A percentile compares a stretch with the other conserved stretches of the same genome.
Conservation (phyloP, 1,140 invertebrate species). For the Melanaphis sacchari region DNA sequence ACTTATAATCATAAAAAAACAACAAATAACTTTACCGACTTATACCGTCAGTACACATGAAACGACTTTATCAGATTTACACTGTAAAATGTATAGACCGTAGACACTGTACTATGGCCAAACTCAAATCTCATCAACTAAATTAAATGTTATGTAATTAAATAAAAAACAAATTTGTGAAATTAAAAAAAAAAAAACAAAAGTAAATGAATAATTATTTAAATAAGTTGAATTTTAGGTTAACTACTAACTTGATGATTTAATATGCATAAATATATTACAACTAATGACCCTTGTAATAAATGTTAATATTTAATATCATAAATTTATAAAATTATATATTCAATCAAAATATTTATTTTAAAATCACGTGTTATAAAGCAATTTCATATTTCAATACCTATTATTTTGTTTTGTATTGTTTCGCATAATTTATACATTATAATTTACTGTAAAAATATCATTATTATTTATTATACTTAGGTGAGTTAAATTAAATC, state of each 20-base stretch:
- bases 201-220: background rate
- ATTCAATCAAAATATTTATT: no score
- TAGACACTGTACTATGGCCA: background rate
- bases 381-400: slow-evolving; percentile 19
- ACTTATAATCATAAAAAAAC: no score
- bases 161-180: background rate
- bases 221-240: background rate
- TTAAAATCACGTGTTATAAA: background rate
- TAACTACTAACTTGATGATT: no score
- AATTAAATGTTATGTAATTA: background rate
- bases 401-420: slow-evolving; percentile 23
- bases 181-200: no score
- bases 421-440: slow-evolving; percentile 14
- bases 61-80: no score
- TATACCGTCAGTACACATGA: no score
- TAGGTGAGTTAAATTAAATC: background rate
- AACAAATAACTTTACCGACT: no score
- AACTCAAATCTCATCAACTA: background rate
- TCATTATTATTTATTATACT: background rate
- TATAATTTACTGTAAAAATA: background rate
- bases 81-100: rapidly evolving
- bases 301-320: background rate
- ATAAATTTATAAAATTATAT: no score
- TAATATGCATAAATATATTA: no score
- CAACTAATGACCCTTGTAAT: no score